Base-by-base conservation (phyloP, 2,113 vertebrate species). In the Semicossyphus pulcher region DNA sequence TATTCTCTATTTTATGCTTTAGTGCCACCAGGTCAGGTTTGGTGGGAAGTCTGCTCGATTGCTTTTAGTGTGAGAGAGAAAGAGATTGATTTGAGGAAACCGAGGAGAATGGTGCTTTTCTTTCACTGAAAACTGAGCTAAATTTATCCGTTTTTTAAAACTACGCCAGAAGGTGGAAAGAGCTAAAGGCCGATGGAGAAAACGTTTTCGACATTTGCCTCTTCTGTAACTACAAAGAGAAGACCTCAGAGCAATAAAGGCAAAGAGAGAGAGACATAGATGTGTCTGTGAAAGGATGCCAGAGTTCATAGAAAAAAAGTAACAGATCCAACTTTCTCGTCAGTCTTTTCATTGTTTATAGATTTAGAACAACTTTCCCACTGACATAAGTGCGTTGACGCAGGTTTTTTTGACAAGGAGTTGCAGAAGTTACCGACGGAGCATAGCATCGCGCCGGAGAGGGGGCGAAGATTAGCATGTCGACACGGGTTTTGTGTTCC, bases 91-190 rank as follows among this genome's bases (percentile, higher is more conserved):
- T 68, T 51, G n/a, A 48, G 63, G 54, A 9, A 49, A 28, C 18
- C 4, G 4, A 52, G 31, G 69, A 37, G 45, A 56, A 41, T 15
- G 18, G 9, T 48, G 31, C 57, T 32, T 26, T 42, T 75, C 47
- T 51, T 62, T 66, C 29, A 36, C 59, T 36, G 42, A 47, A 62
- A 80, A 74, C 63, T 4, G 66, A 68, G 56, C 66, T 65, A 49
- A 58, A 81, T 7, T 20, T 15, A 51, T 65, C 51, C 34, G 39
- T 53, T 65, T 77, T 69, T 16, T 34, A n/a, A n/a, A n/a, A 36
- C 44, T 20, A 20, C 4, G 23, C 20, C 52, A 45, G 26, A 14
- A 58, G 53, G 58, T 57, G 26, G 31, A 65, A 4, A 8, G 59
- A 65, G 44, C 59, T 59, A 66, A 57, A 66, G 72, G 59, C 64